Conservation (phyloP, 1,140 invertebrate genomes). For the Mercenaria mercenaria region DNA sequence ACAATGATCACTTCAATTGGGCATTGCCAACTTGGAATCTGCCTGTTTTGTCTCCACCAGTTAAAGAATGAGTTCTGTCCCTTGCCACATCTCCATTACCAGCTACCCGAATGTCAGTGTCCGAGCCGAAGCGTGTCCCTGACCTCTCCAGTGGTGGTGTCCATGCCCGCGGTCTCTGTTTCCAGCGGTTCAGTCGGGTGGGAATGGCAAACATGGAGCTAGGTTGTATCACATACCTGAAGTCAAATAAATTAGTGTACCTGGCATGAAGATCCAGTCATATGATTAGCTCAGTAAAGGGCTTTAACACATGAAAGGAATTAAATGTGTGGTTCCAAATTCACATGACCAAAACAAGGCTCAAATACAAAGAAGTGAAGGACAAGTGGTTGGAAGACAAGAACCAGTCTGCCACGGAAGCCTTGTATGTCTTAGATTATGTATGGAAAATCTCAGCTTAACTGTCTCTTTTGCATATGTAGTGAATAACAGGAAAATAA, state of each 20-base stretch:
- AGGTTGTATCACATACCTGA: slow-evolving; percentile 82
- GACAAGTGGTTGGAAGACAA: no score
- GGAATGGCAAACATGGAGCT: slow-evolving; percentile 81
- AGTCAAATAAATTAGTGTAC: neutral
- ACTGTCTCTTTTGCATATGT: no score
- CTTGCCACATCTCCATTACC: neutral
- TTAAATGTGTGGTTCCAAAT: no score
- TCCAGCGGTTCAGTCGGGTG: slow-evolving; percentile 67
- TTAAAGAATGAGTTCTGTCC: slow-evolving; percentile 37
- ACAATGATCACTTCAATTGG: neutral
- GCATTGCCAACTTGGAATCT: slow-evolving; percentile 42
- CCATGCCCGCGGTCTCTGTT: slow-evolving; percentile 1
- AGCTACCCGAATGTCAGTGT: neutral
- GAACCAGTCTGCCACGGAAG: no score
- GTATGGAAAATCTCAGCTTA: no score
- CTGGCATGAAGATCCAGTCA: no score
- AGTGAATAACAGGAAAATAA: no score
- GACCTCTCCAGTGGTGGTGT: neutral
- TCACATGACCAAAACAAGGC: no score
- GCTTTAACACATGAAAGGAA: no score
- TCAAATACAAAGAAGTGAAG: no score
- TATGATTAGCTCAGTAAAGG: no score
- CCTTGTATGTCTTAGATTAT: no score
- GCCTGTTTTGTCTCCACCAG: neutral
- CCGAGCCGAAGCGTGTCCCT: neutral